A percentile compares a stretch with the other conserved stretches of the same genome.
These are phyloP conservation scores for Luehdorfia chinensis DNA, from an alignment of 1,140 invertebrate genomes.

Conservation along the genomic window DNA sequence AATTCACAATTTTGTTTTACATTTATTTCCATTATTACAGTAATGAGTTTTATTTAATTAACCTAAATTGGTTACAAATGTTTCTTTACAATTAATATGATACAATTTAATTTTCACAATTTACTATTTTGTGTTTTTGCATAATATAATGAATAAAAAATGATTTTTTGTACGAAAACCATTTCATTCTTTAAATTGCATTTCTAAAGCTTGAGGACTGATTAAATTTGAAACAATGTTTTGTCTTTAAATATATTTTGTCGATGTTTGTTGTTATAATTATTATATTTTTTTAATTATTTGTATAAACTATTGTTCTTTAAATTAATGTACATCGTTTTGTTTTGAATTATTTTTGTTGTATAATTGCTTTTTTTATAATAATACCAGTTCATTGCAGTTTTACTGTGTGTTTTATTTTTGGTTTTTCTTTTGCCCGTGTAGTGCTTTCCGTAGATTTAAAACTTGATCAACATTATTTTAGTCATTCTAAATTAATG, in stretches of 20 bases:
- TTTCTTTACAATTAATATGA: constrained; percentile 49
- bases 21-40: constrained; percentile 43
- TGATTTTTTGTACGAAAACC: constrained; percentile 51
- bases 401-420: constrained; percentile 81
- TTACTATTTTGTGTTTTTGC: constrained; percentile 52
- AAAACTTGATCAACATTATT: constrained; percentile 37
- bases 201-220: constrained; percentile 72
- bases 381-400: constrained; percentile 83
- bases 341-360: constrained; percentile 83
- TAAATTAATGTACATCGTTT: constrained; percentile 84
- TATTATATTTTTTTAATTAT: constrained; percentile 80
- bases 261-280: constrained; percentile 82
- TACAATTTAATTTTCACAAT: constrained; percentile 47
- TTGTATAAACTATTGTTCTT: constrained; percentile 83
- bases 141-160: constrained; percentile 64
- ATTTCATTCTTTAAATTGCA: constrained; percentile 74
- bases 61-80: constrained; percentile 49
- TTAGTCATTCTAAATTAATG: constrained; percentile 42
- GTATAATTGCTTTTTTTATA: constrained; percentile 83
- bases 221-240: constrained; percentile 72
- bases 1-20: constrained; percentile 29
- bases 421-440: constrained; percentile 55
- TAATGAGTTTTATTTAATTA: constrained; percentile 49
- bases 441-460: constrained; percentile 52
- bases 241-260: constrained; percentile 77